These are phyloP conservation scores for Beris chalybata DNA, from an alignment of 2,888 invertebrate species.

Conservation along the genomic window DNA sequence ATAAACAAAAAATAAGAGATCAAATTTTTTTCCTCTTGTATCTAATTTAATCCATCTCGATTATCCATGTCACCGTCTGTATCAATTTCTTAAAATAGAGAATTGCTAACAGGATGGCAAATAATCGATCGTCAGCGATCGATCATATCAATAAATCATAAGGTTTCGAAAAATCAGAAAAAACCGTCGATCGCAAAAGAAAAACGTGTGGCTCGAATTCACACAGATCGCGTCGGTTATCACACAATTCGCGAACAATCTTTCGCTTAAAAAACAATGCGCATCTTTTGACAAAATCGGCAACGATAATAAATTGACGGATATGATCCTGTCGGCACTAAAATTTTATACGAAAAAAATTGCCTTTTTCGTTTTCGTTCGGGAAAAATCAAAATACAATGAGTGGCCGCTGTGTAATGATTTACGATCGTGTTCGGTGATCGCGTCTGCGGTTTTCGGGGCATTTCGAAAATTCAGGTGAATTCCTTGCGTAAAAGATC, in stretches of 20 bases:
- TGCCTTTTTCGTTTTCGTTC: slow-evolving; percentile 3
- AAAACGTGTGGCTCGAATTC: slow-evolving; percentile 31
- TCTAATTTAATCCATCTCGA: too few species aligned
- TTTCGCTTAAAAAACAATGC: slow-evolving; percentile 21
- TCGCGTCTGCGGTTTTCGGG: slow-evolving; percentile 18
- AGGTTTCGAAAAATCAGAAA: too few species aligned
- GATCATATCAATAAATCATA: too few species aligned
- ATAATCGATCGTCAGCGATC: too few species aligned
- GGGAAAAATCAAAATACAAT: slow-evolving; percentile 28
- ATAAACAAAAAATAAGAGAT: too few species aligned
- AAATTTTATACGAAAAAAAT: slow-evolving; percentile 19
- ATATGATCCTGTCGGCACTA: slow-evolving; percentile 21
- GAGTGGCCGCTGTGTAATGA: slow-evolving; percentile 20
- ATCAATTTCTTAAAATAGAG: too few species aligned
- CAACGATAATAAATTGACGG: slow-evolving; percentile 19
- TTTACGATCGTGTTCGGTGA: slow-evolving; percentile 23
- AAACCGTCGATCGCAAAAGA: background rate
- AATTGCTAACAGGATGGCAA: too few species aligned
- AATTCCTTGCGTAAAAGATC: slow-evolving; percentile 29
- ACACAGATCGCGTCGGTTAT: slow-evolving; percentile 39
- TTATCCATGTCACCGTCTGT: too few species aligned
- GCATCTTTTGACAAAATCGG: slow-evolving; percentile 26
- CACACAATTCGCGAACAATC: slow-evolving; percentile 34
- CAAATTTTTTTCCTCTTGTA: too few species aligned
- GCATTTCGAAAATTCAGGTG: slow-evolving; percentile 13